phyloP scores from a whole-genome alignment of 2,797 vertebrate genomes.

The Emydoidea blandingii region DNA sequence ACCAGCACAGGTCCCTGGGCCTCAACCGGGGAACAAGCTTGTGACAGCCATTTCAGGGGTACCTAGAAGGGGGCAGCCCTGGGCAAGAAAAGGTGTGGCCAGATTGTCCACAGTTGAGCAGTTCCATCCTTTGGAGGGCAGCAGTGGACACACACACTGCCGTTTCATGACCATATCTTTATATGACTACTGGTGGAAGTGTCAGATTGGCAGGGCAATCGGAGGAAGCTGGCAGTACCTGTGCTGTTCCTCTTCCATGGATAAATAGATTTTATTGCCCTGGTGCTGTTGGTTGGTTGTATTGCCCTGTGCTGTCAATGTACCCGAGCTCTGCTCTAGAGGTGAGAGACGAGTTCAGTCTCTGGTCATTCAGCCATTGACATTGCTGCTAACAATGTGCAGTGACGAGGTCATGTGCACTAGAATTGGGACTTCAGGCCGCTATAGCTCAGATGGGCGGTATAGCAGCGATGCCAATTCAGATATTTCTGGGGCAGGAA shows the following conservation, averaged over 20 bases:
- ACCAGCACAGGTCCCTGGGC: background rate
- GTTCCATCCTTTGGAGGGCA: background rate
- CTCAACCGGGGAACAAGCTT: background rate
- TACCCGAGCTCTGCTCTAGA: background rate
- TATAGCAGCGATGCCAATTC: no score
- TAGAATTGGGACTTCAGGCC: background rate
- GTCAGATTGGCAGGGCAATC: no score
- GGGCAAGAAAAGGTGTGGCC: background rate
- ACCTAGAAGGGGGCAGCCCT: background rate
- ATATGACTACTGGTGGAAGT: no score
- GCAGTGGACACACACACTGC: rapidly evolving
- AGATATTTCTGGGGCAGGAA: no score
- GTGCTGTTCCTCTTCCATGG: no score
- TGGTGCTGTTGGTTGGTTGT: no score
- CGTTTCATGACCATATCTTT: background rate
- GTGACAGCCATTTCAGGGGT: background rate
- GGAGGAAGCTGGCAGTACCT: no score
- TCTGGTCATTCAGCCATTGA: background rate
- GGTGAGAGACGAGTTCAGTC: background rate
- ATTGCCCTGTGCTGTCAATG: background rate
- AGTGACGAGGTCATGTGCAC: background rate
- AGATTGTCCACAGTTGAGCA: background rate
- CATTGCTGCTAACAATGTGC: background rate
- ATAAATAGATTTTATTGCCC: no score
- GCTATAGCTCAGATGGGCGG: background rate